Percentiles rank a stretch among this genome's conserved stretches.
These are phyloP conservation scores for Helarctos malayanus DNA, from an alignment of 2,797 vertebrate species.

Conservation along the genomic window DNA sequence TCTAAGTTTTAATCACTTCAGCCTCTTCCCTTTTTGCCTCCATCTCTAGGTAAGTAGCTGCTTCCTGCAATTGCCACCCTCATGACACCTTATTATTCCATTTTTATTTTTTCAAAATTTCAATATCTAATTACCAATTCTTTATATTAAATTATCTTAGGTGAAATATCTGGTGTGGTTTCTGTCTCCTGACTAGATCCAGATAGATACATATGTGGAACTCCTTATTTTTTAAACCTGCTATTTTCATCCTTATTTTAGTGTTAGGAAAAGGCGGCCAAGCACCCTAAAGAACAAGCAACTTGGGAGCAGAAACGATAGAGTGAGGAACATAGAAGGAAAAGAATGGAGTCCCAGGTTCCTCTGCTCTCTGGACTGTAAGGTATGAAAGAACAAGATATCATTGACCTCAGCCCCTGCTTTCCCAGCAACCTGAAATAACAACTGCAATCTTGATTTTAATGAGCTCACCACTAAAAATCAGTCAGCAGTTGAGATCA, in stretches of 20 bases:
- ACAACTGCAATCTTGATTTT: constrained; percentile 35
- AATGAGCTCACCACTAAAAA: constrained; percentile 58
- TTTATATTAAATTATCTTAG: neutral
- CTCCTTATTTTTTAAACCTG: neutral
- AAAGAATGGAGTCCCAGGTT: neutral
- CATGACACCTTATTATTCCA: neutral
- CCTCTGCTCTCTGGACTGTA: neutral
- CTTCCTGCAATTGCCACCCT: neutral
- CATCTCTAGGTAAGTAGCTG: neutral
- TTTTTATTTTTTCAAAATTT: neutral
- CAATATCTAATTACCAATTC: neutral
- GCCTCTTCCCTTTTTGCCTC: neutral
- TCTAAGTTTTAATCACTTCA: neutral
- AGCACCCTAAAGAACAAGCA: neutral
- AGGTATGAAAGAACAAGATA: neutral
- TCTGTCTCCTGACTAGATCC: neutral
- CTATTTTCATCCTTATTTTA: neutral
- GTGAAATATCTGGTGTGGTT: neutral
- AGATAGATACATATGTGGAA: neutral
- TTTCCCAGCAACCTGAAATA: neutral
- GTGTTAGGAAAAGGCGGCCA: neutral
- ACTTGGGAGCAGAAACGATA: neutral
- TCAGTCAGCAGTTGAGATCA: constrained; percentile 54
- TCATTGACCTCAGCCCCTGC: neutral
- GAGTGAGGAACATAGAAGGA: neutral